Evolutionary conservation across 2,888 invertebrate species (phyloP).

Genomic region (Volucella bombylans): DNA sequence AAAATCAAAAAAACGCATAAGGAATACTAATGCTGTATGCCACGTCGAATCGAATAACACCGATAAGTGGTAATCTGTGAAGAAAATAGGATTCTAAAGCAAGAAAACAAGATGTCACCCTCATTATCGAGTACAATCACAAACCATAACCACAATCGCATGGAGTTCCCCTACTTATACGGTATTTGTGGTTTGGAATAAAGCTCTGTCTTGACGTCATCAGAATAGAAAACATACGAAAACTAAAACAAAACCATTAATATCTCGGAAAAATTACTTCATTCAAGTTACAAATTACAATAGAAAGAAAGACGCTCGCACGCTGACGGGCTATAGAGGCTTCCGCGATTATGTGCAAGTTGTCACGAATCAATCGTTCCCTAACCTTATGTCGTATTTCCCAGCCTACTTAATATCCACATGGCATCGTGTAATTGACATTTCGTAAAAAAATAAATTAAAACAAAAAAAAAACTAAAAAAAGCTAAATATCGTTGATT

Average conservation of each 20-base stretch:
- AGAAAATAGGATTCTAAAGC: constrained; percentile 17
- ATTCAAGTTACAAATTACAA: constrained; percentile 13
- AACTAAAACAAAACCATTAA: constrained; percentile 16
- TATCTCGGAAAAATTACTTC: constrained; percentile 26
- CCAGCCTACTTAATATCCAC: constrained; percentile 39
- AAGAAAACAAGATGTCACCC: constrained; percentile 49
- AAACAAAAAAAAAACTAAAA: not conserved
- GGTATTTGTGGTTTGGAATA: constrained; percentile 45
- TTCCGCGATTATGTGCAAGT: constrained; percentile 53
- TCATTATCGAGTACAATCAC: constrained; percentile 52
- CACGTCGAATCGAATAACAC: not conserved
- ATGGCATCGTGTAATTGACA: constrained; percentile 39
- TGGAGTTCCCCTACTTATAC: constrained; percentile 58
- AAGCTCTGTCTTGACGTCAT: constrained; percentile 26
- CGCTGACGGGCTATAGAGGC: not conserved
- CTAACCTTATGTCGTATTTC: constrained; percentile 21
- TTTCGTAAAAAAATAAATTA: constrained; percentile 40
- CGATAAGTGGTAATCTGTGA: constrained; percentile 3
- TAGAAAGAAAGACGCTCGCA: not conserved
- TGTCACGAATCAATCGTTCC: constrained; percentile 60
- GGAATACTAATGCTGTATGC: constrained; percentile 48
- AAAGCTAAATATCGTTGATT: constrained; percentile 7
- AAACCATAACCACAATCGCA: constrained; percentile 43
- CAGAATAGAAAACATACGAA: not conserved
- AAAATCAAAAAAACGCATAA: constrained; percentile 9